Evolutionary conservation across 30 jellyfish, hydroid and myxozoan species (phyloP).

Genomic region (Calvadosia cruxmelitensis): DNA sequence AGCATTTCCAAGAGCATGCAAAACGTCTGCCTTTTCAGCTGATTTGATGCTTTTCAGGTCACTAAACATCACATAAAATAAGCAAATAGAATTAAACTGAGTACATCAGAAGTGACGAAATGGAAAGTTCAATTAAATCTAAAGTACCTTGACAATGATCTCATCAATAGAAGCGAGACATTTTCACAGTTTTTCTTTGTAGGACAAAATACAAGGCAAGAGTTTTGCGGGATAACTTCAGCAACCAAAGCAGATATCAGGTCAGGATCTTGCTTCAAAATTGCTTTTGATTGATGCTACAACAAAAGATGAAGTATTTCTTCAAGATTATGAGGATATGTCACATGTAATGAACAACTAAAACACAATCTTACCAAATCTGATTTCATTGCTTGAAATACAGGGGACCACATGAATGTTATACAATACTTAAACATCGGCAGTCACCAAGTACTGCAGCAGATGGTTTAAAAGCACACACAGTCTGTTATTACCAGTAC

Average conservation of each 20-base stretch:
- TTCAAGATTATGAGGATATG: no score
- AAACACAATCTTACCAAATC: no score
- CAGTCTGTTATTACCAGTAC: no score
- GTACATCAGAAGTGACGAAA: no score
- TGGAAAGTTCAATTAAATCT: no score
- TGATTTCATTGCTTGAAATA: no score
- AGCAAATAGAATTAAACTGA: background rate
- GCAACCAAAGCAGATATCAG: slow-evolving; percentile 51
- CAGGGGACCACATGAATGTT: no score
- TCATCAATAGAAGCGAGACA: slow-evolving; percentile 62
- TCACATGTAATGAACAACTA: no score
- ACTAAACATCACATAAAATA: slow-evolving; percentile 9
- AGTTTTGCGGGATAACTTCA: slow-evolving; percentile 76
- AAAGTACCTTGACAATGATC: slow-evolving; percentile 39
- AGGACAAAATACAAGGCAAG: slow-evolving; percentile 90
- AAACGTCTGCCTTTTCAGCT: slow-evolving; percentile 33
- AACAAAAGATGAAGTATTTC: no score
- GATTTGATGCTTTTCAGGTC: slow-evolving; percentile 16
- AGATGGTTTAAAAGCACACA: no score
- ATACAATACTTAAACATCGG: no score
- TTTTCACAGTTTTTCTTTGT: slow-evolving; percentile 86
- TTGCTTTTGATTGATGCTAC: background rate
- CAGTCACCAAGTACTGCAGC: no score
- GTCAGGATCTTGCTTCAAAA: slow-evolving; percentile 41
- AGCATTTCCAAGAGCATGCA: slow-evolving; percentile 38